Percentiles rank a stretch among this genome's conserved stretches.
phyloP scores from a whole-genome alignment of 2,888 invertebrate species.

The Pristionchus japonicus region DNA sequence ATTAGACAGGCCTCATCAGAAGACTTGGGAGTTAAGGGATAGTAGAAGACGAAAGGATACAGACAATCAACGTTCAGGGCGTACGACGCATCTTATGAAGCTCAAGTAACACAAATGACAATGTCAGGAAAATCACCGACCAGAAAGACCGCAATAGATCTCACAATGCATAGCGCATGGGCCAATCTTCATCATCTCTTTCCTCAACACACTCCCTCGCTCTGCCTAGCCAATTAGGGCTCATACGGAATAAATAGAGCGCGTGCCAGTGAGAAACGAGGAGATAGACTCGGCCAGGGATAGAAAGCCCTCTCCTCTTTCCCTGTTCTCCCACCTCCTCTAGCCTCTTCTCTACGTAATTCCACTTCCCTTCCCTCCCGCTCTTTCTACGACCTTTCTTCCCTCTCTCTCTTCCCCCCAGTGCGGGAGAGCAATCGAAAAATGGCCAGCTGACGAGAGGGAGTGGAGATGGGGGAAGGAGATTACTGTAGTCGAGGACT shows the following conservation, averaged over 20 bases:
- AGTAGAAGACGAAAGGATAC: no score
- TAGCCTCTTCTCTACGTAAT: background rate
- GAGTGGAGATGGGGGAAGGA: background rate
- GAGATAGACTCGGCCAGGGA: background rate
- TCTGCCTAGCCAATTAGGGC: background rate
- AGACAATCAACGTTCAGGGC: no score
- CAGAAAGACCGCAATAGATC: no score
- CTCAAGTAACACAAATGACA: no score
- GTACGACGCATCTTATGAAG: no score
- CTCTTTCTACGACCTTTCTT: constrained; percentile 20
- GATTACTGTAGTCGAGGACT: background rate
- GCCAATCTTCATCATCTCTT: background rate
- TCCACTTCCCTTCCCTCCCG: background rate
- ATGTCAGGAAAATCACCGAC: no score
- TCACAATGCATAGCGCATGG: background rate
- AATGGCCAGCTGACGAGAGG: background rate
- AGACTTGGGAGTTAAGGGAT: no score
- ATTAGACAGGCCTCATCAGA: background rate
- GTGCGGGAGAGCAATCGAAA: background rate
- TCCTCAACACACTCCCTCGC: background rate
- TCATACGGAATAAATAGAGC: background rate
- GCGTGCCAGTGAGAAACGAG: background rate
- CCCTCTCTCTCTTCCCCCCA: background rate
- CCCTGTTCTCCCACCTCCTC: background rate
- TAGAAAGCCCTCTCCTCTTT: background rate